These are phyloP conservation scores for Atherinomorus stipes DNA, from an alignment of 2,113 vertebrate genomes.

Conservation along the genomic window DNA sequence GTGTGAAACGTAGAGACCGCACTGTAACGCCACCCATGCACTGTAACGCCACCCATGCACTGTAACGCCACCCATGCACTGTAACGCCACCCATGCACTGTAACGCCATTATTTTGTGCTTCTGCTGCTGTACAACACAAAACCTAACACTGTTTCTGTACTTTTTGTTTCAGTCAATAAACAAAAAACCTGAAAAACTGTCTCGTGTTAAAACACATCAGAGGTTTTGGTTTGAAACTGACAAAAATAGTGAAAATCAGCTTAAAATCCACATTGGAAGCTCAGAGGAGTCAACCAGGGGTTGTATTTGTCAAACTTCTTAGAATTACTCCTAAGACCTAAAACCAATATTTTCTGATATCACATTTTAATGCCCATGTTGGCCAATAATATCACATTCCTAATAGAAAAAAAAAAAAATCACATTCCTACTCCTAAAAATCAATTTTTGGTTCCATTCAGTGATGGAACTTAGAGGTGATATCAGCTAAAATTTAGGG, in stretches of 20 bases:
- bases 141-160: neutral
- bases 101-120: conserved; percentile 18
- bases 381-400: too few relatives aligned
- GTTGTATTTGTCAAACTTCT: neutral
- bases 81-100: conserved; percentile 34
- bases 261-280: neutral
- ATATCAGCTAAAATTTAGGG: too few relatives aligned
- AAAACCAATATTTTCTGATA: too few relatives aligned
- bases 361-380: too few relatives aligned
- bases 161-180: conserved; percentile 53
- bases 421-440: too few relatives aligned
- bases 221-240: neutral
- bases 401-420: too few relatives aligned
- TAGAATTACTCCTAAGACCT: too few relatives aligned
- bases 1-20: conserved; percentile 27
- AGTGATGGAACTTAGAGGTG: too few relatives aligned
- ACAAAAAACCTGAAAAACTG: conserved; percentile 4
- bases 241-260: neutral
- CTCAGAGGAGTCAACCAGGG: too few relatives aligned
- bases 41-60: neutral
- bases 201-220: neutral
- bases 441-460: too few relatives aligned
- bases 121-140: neutral
- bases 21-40: neutral
- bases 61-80: too few relatives aligned